Conservation (phyloP, 2,113 vertebrate species). For the Melanocharis versteri region DNA sequence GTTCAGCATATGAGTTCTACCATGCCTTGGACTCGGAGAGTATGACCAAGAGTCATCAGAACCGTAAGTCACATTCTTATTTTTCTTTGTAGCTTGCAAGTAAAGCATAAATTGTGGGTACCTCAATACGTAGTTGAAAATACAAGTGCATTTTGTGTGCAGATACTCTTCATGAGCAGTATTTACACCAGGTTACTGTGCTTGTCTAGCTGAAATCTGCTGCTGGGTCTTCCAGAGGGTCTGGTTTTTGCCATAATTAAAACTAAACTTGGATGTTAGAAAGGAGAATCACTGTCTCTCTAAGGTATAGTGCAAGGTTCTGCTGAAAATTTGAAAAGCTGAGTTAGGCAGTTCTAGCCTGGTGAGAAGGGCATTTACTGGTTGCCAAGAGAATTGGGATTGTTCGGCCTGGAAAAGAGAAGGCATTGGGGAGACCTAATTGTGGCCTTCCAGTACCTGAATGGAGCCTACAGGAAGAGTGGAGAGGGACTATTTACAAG, state of each 20-base stretch:
- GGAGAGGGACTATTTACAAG: neutral
- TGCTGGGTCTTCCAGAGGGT: neutral
- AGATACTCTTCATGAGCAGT: neutral
- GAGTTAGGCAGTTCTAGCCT: neutral
- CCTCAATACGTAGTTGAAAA: neutral
- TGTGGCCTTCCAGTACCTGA: neutral
- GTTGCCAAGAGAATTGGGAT: neutral
- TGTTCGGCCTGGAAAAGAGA: neutral
- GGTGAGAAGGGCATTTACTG: neutral
- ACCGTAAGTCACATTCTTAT: conserved; percentile 75
- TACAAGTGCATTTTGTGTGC: neutral
- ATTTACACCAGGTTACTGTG: neutral
- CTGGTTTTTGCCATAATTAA: neutral
- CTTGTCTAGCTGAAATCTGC: neutral
- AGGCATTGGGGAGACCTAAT: neutral
- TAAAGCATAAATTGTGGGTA: neutral
- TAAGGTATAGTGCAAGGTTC: neutral
- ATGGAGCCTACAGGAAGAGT: neutral
- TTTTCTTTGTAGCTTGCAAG: neutral
- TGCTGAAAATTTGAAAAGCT: neutral
- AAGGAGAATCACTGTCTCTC: neutral
- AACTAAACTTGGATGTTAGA: neutral
- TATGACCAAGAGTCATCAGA: conserved; percentile 88
- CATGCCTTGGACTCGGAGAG: conserved; percentile 84
- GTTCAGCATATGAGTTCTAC: conserved; percentile 90